Evolutionary conservation across 2,113 vertebrate genomes (phyloP).

Genomic region (Strix aluco): DNA sequence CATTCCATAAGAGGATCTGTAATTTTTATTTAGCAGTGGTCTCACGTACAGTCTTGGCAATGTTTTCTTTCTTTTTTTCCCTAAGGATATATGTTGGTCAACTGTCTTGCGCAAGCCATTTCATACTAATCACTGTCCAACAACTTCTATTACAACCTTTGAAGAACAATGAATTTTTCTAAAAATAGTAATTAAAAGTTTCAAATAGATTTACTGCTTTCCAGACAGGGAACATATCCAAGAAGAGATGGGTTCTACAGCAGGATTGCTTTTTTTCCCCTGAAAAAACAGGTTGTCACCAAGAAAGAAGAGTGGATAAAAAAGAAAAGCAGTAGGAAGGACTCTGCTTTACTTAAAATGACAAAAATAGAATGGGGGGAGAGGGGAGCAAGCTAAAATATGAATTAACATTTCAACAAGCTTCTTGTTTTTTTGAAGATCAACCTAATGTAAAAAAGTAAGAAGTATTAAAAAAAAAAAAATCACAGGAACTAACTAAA

Average conservation of each 20-base stretch:
- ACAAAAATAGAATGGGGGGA: not conserved
- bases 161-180: not conserved
- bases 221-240: not conserved
- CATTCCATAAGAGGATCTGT: not conserved
- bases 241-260: not conserved
- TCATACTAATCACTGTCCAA: not conserved
- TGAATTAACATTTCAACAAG: not conserved
- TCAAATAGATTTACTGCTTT: not conserved
- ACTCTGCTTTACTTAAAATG: not conserved
- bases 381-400: not conserved
- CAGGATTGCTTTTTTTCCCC: not conserved
- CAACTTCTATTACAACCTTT: not conserved
- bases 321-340: not conserved
- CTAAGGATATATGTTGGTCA: not conserved
- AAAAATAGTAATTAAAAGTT: not conserved
- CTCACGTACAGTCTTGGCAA: not conserved
- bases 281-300: not conserved
- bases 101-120: not conserved
- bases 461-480: not conserved
- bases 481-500: not conserved
- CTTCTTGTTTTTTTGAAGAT: not conserved
- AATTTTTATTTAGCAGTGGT: not conserved
- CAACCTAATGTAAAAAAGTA: not conserved
- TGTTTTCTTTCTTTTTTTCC: not conserved
- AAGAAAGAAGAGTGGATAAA: not conserved